phyloP scores from a whole-genome alignment of 2,888 invertebrate species.

The Nebria brevicollis region DNA sequence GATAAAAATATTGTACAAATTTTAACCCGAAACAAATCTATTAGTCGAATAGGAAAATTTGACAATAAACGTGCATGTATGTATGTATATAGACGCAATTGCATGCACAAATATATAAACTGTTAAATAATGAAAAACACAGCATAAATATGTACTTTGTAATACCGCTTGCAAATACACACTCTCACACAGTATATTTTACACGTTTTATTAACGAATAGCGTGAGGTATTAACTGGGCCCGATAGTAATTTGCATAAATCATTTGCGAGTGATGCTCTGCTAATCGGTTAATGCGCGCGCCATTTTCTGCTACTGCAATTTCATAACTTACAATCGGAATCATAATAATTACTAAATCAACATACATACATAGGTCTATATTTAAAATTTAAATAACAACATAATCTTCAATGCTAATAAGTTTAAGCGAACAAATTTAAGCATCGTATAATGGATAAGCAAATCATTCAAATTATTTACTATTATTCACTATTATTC shows the following conservation, averaged over 20 bases:
- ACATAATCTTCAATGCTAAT: not conserved
- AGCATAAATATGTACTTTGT: conserved; percentile 14
- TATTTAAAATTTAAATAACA: not conserved
- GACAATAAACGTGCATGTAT: not conserved
- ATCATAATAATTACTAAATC: not conserved
- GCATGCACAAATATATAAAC: not conserved
- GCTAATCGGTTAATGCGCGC: conserved; percentile 13
- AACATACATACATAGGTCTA: no score
- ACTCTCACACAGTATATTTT: conserved; percentile 9
- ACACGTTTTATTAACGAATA: conserved; percentile 17
- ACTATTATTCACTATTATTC: no score
- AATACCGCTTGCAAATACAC: not conserved
- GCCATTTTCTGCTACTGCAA: conserved; percentile 2
- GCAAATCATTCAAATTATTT: no score
- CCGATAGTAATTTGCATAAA: conserved; percentile 18
- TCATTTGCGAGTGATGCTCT: conserved; percentile 3
- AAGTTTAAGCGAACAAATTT: no score
- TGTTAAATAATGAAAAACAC: conserved; percentile 15
- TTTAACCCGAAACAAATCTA: no score
- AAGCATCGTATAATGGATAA: no score
- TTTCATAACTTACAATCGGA: conserved; percentile 5
- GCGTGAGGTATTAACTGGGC: conserved; percentile 2
- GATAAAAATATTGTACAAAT: no score
- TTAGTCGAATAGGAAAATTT: not conserved
- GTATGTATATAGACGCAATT: not conserved